Conservation (phyloP, 2,113 vertebrate species). For the Oryzias celebensis region DNA sequence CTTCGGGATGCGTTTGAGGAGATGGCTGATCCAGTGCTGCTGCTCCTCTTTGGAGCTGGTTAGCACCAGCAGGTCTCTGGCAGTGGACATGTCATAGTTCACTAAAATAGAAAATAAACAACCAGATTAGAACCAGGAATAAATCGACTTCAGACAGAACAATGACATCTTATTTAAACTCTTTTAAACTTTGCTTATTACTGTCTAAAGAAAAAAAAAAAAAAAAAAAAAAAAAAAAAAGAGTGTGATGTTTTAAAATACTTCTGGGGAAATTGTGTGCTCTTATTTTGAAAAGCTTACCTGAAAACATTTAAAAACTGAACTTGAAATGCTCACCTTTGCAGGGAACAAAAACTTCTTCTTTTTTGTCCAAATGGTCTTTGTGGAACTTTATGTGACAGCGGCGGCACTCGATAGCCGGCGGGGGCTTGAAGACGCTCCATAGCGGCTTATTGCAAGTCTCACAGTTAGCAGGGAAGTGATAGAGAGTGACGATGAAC, state of each 20-base stretch:
- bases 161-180: too few relatives aligned
- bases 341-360: constrained; percentile 92
- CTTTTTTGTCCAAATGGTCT: constrained; percentile 94
- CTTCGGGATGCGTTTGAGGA: constrained; percentile 94
- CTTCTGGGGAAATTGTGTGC: too few relatives aligned
- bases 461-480: constrained; percentile 96
- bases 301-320: too few relatives aligned
- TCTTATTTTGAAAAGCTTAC: too few relatives aligned
- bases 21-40: constrained; percentile 91
- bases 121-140: background rate
- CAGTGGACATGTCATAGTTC: constrained; percentile 94
- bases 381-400: constrained; percentile 97
- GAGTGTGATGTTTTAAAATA: background rate
- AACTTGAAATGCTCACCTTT: constrained; percentile 76
- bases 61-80: constrained; percentile 93
- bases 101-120: constrained; percentile 69
- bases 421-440: constrained; percentile 94
- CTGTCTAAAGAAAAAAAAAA: background rate
- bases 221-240: background rate
- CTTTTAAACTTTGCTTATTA: too few relatives aligned
- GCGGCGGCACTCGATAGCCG: constrained; percentile 93
- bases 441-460: constrained; percentile 91
- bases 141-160: background rate
- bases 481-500: constrained; percentile 94
- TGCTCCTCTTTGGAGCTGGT: constrained; percentile 90